Percentiles rank a stretch among this genome's conserved stretches.
Conservation (phyloP, 2,113 vertebrate genomes). For the Platysternon megacephalum region DNA sequence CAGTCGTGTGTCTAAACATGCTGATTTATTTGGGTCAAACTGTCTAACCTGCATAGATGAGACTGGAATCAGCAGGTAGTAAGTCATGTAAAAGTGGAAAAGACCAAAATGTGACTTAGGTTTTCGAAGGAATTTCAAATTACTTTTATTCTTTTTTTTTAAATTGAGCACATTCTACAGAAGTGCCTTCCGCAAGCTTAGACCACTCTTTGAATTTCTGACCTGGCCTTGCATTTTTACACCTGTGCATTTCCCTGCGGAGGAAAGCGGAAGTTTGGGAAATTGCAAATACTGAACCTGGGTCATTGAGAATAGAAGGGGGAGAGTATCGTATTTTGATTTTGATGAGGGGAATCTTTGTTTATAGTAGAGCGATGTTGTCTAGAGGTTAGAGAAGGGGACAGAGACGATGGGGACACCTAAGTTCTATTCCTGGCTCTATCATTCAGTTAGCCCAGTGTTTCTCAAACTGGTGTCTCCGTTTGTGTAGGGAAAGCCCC, state of each 20-base stretch:
- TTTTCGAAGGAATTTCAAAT: background rate
- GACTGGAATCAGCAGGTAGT: slow-evolving; percentile 32
- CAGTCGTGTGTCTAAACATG: slow-evolving; percentile 48
- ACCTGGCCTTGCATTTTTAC: background rate
- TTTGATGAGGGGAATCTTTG: slow-evolving; percentile 38
- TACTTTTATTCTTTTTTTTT: slow-evolving; percentile 8
- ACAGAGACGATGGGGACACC: slow-evolving; percentile 6
- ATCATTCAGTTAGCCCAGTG: slow-evolving; percentile 2
- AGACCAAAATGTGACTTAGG: slow-evolving; percentile 19
- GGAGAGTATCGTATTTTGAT: slow-evolving; percentile 26
- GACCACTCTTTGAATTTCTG: background rate
- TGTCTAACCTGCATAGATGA: slow-evolving; percentile 29
- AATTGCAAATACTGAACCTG: background rate
- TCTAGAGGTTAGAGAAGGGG: slow-evolving; percentile 29
- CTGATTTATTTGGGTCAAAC: slow-evolving; percentile 50
- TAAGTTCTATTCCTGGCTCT: background rate
- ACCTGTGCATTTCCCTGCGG: background rate
- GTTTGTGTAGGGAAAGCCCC: too few relatives aligned
- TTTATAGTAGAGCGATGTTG: slow-evolving; percentile 36
- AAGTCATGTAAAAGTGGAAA: background rate
- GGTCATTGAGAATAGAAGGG: background rate
- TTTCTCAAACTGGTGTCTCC: too few relatives aligned
- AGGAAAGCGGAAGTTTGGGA: background rate
- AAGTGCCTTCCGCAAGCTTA: background rate
- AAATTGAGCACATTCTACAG: fast-evolving